A percentile compares a stretch with the other conserved stretches of the same genome.
Conservation (phyloP, 2,113 vertebrate species). For the Mus musculus region DNA sequence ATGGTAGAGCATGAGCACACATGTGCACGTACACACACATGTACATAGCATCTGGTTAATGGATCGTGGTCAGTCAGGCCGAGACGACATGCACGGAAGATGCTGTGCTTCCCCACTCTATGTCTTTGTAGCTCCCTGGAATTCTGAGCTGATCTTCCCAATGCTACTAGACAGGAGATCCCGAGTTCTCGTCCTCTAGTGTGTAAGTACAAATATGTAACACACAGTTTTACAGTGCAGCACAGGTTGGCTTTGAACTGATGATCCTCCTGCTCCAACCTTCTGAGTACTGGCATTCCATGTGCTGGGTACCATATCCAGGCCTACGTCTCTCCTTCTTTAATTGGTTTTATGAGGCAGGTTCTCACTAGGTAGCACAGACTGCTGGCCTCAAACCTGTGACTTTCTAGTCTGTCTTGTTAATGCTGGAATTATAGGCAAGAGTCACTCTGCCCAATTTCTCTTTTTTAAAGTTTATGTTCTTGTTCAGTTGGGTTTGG, state of each 20-base stretch:
- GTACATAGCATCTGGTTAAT: background rate
- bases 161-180: background rate
- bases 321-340: background rate
- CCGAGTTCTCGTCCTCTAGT: background rate
- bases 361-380: background rate
- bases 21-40: background rate
- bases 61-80: background rate
- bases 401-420: no score
- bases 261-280: background rate
- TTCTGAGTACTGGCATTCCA: background rate
- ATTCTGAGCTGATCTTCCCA: slow-evolving; percentile 1
- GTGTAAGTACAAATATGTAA: background rate
- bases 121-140: background rate
- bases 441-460: background rate
- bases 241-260: background rate
- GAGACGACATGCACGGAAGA: background rate
- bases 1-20: background rate
- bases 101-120: background rate
- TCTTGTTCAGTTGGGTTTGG: background rate
- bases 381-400: background rate
- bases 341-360: background rate
- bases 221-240: background rate
- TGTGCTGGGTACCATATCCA: background rate
- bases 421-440: background rate
- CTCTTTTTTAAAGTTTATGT: background rate